A percentile compares a stretch with the other conserved stretches of the same genome.
Conservation (phyloP, 1,140 invertebrate species). For the Hyposmocoma kahamanoa region DNA sequence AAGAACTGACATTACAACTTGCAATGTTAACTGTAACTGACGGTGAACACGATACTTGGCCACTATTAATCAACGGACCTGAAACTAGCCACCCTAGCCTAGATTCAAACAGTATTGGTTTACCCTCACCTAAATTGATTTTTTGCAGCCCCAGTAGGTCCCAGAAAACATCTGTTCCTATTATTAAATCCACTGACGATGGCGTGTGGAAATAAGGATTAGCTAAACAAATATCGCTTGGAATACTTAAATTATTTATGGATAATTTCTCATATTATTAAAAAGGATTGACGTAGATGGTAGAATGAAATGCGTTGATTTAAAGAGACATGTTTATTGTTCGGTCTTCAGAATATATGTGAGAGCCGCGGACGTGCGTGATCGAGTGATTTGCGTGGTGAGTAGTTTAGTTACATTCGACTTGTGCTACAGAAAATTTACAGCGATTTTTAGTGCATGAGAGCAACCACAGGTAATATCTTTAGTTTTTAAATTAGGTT, state of each 20-base stretch:
- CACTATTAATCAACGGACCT: conserved; percentile 12
- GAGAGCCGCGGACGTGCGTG: too few relatives aligned
- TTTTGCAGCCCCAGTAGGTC: conserved; percentile 21
- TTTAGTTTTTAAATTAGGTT: too few relatives aligned
- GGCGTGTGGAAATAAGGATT: conserved; percentile 26
- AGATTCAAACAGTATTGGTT: conserved; percentile 29
- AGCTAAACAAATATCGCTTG: conserved; percentile 21
- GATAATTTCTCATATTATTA: too few relatives aligned
- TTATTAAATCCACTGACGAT: conserved; percentile 16
- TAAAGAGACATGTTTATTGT: too few relatives aligned
- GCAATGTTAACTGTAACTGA: conserved; percentile 6
- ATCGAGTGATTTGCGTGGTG: too few relatives aligned
- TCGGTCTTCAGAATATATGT: too few relatives aligned
- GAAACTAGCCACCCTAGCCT: conserved; percentile 28
- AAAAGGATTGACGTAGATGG: too few relatives aligned
- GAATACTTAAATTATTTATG: conserved; percentile 25
- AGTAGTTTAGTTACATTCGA: too few relatives aligned
- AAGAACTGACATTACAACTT: conserved; percentile 15
- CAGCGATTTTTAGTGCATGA: too few relatives aligned
- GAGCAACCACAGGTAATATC: too few relatives aligned
- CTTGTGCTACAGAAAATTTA: too few relatives aligned
- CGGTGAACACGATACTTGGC: background rate
- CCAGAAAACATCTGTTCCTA: conserved; percentile 31
- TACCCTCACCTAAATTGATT: conserved; percentile 20
- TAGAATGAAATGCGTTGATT: too few relatives aligned